Conservation (phyloP, 2,888 invertebrate genomes). For the Physocephala rufipes region DNA sequence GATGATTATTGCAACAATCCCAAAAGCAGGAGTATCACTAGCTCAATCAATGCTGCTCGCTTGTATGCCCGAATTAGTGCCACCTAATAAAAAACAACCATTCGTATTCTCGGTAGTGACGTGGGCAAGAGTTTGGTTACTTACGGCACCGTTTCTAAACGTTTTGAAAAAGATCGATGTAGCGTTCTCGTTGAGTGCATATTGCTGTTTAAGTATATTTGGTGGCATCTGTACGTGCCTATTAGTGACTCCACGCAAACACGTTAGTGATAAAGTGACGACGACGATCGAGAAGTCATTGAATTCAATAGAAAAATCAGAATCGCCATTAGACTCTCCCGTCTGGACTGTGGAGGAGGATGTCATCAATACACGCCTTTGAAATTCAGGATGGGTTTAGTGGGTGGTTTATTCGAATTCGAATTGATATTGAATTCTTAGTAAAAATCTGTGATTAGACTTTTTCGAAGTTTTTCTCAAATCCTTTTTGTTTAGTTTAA, state of each 20-base stretch:
- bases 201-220: slow-evolving; percentile 58
- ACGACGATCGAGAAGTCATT: not conserved
- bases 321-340: slow-evolving; percentile 50
- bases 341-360: slow-evolving; percentile 56
- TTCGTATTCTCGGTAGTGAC: slow-evolving; percentile 64
- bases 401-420: not conserved
- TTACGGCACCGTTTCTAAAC: slow-evolving; percentile 65
- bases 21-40: slow-evolving; percentile 64
- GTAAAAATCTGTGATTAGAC: slow-evolving; percentile 31
- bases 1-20: slow-evolving; percentile 64
- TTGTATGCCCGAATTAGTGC: slow-evolving; percentile 64
- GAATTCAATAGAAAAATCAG: slow-evolving; percentile 46
- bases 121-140: slow-evolving; percentile 63
- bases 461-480: not conserved
- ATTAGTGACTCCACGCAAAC: slow-evolving; percentile 54
- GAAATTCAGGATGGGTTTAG: not conserved
- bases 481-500: not conserved
- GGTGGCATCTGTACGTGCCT: slow-evolving; percentile 62
- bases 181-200: slow-evolving; percentile 61
- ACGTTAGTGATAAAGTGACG: not conserved
- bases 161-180: slow-evolving; percentile 60
- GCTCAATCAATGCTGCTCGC: slow-evolving; percentile 65
- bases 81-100: slow-evolving; percentile 60
- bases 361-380: slow-evolving; percentile 53
- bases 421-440: not conserved